phyloP scores from a whole-genome alignment of 2,113 vertebrate species.

The Cryptotis parvus region DNA sequence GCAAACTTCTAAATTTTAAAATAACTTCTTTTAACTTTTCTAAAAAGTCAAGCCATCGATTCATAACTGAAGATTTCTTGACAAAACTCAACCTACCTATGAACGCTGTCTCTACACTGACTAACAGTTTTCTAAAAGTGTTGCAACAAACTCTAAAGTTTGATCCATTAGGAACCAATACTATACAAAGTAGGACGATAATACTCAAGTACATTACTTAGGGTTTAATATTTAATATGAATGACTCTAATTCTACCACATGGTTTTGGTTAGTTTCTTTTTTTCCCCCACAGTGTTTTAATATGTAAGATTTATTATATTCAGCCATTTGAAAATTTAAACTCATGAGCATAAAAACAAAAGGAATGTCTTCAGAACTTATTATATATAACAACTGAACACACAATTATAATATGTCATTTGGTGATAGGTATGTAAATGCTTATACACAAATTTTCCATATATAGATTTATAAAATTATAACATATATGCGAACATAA shows the following conservation, averaged over 20 bases:
- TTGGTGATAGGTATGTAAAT: background rate
- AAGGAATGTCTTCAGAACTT: too few species aligned
- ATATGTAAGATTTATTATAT: slow-evolving; percentile 3
- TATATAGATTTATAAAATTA: slow-evolving; percentile 6
- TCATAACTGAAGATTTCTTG: slow-evolving; percentile 42
- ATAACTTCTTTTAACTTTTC: background rate
- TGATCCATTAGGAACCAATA: slow-evolving; percentile 17
- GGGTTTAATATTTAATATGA: slow-evolving; percentile 14
- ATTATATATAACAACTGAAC: background rate
- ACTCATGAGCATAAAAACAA: background rate
- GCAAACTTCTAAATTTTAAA: too few species aligned
- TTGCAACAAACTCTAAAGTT: background rate
- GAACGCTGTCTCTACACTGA: background rate
- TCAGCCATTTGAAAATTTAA: slow-evolving; percentile 49
- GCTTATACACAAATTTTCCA: background rate
- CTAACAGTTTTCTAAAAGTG: background rate
- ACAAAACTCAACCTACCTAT: background rate
- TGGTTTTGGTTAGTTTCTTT: too few species aligned
- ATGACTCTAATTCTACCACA: background rate
- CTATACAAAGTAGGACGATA: background rate
- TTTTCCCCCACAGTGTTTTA: background rate
- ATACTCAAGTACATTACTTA: background rate
- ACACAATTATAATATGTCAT: background rate
- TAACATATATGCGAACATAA: slow-evolving; percentile 20
- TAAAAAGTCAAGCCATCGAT: background rate